These are phyloP conservation scores for Caenorhabditis parvicauda DNA, from an alignment of 2,888 invertebrate genomes.

Conservation along the genomic window DNA sequence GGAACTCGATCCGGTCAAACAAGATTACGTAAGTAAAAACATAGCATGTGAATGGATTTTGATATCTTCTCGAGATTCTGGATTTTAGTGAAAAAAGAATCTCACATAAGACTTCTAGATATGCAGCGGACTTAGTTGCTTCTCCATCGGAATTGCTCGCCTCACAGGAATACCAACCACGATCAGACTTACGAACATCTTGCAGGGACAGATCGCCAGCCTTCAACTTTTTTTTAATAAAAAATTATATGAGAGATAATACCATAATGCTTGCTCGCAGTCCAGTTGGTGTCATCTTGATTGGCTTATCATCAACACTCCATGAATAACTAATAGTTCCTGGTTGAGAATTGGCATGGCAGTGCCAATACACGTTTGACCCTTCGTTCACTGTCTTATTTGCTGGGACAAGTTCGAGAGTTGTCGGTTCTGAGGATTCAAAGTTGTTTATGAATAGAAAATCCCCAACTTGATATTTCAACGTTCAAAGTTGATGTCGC, in stretches of 20 bases:
- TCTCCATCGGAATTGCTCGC: slow-evolving; percentile 48
- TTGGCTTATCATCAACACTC: slow-evolving; percentile 43
- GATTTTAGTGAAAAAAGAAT: not conserved
- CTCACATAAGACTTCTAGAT: slow-evolving; percentile 57
- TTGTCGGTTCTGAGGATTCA: slow-evolving; percentile 31
- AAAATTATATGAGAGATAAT: slow-evolving; percentile 3
- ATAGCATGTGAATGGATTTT: too few species aligned
- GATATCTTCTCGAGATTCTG: too few species aligned
- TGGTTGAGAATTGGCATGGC: slow-evolving; percentile 54
- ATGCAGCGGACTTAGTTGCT: slow-evolving; percentile 40
- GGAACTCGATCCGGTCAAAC: too few species aligned
- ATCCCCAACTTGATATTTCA: slow-evolving; percentile 45
- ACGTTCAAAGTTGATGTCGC: slow-evolving; percentile 32
- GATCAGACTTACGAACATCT: slow-evolving; percentile 47
- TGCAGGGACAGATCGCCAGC: slow-evolving; percentile 52
- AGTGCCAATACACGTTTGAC: slow-evolving; percentile 54
- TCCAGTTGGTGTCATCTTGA: slow-evolving; percentile 48
- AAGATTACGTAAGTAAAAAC: too few species aligned
- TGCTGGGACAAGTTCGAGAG: slow-evolving; percentile 36
- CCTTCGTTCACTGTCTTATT: slow-evolving; percentile 58
- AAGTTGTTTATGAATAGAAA: not conserved
- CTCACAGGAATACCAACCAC: slow-evolving; percentile 56
- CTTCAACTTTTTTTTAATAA: slow-evolving; percentile 21
- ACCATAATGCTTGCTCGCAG: slow-evolving; percentile 48
- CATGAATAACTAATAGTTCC: slow-evolving; percentile 48